These are phyloP conservation scores for Hypotaenidia okinawae DNA, from an alignment of 2,797 vertebrate species.

Conservation along the genomic window DNA sequence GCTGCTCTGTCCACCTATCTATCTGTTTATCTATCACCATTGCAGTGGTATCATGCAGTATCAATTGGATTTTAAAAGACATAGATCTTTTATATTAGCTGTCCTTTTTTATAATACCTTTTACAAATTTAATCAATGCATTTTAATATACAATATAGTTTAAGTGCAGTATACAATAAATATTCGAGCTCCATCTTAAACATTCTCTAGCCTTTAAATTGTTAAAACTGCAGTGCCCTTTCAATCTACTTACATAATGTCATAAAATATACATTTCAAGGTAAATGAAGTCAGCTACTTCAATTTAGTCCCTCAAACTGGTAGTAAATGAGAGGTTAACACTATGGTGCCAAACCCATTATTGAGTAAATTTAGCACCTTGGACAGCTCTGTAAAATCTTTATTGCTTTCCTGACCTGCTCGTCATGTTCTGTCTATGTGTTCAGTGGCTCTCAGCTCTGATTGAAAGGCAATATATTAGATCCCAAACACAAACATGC, in stretches of 20 bases:
- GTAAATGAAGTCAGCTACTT: constrained; percentile 87
- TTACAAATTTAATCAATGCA: constrained; percentile 84
- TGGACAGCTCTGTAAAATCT: constrained; percentile 98
- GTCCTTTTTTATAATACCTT: constrained; percentile 81
- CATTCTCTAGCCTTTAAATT: constrained; percentile 83
- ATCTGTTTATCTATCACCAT: constrained; percentile 43
- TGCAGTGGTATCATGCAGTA: constrained; percentile 53
- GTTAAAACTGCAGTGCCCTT: constrained; percentile 83
- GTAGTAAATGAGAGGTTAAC: constrained; percentile 99
- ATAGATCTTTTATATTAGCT: constrained; percentile 82
- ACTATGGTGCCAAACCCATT: constrained; percentile 97
- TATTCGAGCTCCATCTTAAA: constrained; percentile 81
- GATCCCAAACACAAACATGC: constrained; percentile 96
- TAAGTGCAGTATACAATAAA: constrained; percentile 83
- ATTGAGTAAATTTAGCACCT: constrained; percentile 99
- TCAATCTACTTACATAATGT: constrained; percentile 88
- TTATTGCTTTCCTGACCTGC: constrained; percentile 99
- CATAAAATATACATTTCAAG: constrained; percentile 88
- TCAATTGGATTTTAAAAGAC: constrained; percentile 77
- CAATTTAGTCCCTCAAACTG: constrained; percentile 88
- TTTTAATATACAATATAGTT: constrained; percentile 84
- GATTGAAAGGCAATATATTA: constrained; percentile 99
- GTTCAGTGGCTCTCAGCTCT: constrained; percentile 86
- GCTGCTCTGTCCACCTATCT: constrained; percentile 24
- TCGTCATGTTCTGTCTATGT: constrained; percentile 96